Base-by-base conservation (phyloP, 2,888 invertebrate genomes). In the Cartodere bifasciata region DNA sequence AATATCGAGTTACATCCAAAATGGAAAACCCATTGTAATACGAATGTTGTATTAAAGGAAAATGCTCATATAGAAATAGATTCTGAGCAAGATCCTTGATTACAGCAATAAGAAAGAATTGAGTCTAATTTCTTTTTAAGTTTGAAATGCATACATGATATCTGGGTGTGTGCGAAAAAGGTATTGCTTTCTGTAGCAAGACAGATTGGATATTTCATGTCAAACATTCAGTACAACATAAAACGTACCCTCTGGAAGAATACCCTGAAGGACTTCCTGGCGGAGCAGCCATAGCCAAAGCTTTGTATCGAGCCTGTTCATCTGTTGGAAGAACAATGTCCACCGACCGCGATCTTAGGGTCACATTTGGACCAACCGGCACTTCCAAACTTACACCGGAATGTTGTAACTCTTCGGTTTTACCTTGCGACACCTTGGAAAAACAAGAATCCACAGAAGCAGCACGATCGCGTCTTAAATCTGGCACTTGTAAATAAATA, bases 401-500 rank as follows among this genome's bases (percentile, higher is more conserved):
- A 46, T 76, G 72, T 43, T 69, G 64, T 41, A 81, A 52, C 50
- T 82, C 77, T 48, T 76, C 77, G 12, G 79, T 75, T 55, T 79
- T 73, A 32, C 72, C 72, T 40, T 72, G 70, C 27, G 81, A 77
- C 29, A 80, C 71, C 61, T 81, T 80, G 34, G 82, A 75, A 57
- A 86, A 87, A 52, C 84, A 82, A 11, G 86, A 85, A 55, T 87
- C 87, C 2, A 88, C 85, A 0, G 86, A 86, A 16, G 85, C 86
- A 11, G 87, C 87, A 11, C 87, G 73, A 53, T 86, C 86, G 14
- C 86, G 70, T 53, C 78, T 81, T 42, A 86, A 58, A 48, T 86
- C 84, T 22, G 87, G 87, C 37, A 87, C 87, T 34, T 82, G 73
- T 6, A 53, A 44, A 37, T 53, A 52, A 21, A 59, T 58, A 40